Evolutionary conservation across 2,888 invertebrate genomes (phyloP).

Genomic region (Lochmaea crataegi): DNA sequence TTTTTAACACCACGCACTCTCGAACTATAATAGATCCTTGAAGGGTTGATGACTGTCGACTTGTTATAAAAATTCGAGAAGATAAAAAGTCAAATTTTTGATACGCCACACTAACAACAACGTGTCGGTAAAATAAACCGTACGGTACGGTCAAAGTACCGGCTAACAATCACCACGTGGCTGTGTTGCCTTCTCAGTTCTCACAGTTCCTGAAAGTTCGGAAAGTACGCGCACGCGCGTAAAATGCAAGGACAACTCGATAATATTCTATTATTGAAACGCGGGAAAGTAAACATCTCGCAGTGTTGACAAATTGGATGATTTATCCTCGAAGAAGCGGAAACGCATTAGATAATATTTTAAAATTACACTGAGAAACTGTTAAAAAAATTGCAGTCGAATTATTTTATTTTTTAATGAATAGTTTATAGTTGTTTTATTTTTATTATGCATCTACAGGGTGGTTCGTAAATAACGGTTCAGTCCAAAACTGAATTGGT

Average conservation of each 20-base stretch:
- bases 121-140: constrained; percentile 3
- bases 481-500: no score
- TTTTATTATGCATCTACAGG: no score
- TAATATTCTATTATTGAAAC: constrained; percentile 26
- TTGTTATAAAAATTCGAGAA: no score
- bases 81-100: neutral
- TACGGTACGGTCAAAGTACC: constrained; percentile 35
- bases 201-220: constrained; percentile 47
- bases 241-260: constrained; percentile 31
- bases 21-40: neutral
- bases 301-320: constrained; percentile 3
- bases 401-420: no score
- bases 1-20: neutral
- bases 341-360: neutral
- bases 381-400: no score
- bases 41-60: no score
- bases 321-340: neutral
- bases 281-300: constrained; percentile 22
- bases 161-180: constrained; percentile 54
- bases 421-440: no score
- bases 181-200: constrained; percentile 39
- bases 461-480: no score
- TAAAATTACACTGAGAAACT: no score
- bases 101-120: constrained; percentile 10
- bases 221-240: constrained; percentile 42